Evolutionary conservation across 2,797 vertebrate genomes (phyloP).

Genomic region (Smutsia temminckii): DNA sequence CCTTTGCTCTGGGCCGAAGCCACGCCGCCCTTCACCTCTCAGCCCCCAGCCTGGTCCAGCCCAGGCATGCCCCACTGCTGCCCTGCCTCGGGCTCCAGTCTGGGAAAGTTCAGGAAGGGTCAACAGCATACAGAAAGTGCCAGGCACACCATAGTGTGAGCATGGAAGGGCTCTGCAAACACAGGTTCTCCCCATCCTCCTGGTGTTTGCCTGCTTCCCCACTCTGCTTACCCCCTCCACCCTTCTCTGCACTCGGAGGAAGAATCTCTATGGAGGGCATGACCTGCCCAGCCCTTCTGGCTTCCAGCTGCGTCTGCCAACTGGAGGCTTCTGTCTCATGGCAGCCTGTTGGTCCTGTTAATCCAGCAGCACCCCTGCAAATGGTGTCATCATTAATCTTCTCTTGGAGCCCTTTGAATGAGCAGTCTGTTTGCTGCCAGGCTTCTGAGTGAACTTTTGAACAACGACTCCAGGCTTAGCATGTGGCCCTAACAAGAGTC

Average conservation of each 20-base stretch:
- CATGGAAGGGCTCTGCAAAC: neutral
- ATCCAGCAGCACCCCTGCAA: neutral
- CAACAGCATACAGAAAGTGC: accelerated
- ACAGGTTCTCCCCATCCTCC: neutral
- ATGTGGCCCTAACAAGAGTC: neutral
- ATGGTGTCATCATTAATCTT: accelerated
- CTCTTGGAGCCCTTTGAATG: neutral
- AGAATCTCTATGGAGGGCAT: neutral
- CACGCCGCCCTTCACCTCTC: neutral
- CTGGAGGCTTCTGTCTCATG: neutral
- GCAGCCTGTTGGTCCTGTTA: neutral
- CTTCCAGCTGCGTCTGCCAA: neutral
- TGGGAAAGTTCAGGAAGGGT: neutral
- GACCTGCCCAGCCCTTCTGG: neutral
- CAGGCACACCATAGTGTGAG: neutral
- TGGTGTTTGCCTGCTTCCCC: accelerated
- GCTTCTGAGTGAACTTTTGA: neutral
- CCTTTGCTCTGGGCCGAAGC: neutral
- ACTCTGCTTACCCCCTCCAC: neutral
- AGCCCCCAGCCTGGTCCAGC: neutral
- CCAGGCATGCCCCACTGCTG: neutral
- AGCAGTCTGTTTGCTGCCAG: neutral
- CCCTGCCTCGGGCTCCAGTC: neutral
- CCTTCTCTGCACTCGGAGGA: neutral
- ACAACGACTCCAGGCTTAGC: neutral